Evolutionary conservation across 2,113 vertebrate species (phyloP).

Genomic region (Protobothrops flavoviridis): DNA sequence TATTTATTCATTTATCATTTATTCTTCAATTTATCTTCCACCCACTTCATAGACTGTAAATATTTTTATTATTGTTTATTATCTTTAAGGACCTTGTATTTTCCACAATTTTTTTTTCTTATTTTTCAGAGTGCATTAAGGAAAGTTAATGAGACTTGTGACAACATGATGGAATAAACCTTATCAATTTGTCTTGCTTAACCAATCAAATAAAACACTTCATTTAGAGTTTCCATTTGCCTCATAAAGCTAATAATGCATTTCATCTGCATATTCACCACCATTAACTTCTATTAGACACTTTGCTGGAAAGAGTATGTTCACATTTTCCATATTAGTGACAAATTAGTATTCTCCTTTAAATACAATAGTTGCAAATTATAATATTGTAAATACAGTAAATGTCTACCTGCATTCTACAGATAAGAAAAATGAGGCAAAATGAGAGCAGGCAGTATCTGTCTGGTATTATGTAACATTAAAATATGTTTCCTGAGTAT

Average conservation of each 20-base stretch:
- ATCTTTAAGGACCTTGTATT: no score
- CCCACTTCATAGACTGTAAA: background rate
- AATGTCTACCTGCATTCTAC: slow-evolving; percentile 5
- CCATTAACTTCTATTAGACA: slow-evolving; percentile 23
- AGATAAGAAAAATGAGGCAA: slow-evolving; percentile 1
- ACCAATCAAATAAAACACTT: slow-evolving; percentile 28
- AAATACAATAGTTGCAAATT: background rate
- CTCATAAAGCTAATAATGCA: slow-evolving; percentile 38
- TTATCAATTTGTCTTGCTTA: slow-evolving; percentile 33
- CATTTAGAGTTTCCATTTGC: slow-evolving; percentile 23
- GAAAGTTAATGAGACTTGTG: slow-evolving; percentile 30
- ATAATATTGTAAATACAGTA: background rate
- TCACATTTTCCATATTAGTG: background rate
- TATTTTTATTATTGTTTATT: background rate
- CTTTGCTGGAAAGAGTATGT: background rate
- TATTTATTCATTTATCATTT: no score
- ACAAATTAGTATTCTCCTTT: slow-evolving; percentile 4
- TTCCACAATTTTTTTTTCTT: background rate
- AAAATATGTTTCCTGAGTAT: no score
- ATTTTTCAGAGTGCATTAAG: background rate
- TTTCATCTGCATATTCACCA: slow-evolving; percentile 26
- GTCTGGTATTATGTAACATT: no score
- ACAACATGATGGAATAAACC: slow-evolving; percentile 23
- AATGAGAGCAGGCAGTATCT: background rate
- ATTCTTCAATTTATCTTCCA: no score